Conservation (phyloP, 2,113 vertebrate species). For the Chamaetylas fuelleborni region DNA sequence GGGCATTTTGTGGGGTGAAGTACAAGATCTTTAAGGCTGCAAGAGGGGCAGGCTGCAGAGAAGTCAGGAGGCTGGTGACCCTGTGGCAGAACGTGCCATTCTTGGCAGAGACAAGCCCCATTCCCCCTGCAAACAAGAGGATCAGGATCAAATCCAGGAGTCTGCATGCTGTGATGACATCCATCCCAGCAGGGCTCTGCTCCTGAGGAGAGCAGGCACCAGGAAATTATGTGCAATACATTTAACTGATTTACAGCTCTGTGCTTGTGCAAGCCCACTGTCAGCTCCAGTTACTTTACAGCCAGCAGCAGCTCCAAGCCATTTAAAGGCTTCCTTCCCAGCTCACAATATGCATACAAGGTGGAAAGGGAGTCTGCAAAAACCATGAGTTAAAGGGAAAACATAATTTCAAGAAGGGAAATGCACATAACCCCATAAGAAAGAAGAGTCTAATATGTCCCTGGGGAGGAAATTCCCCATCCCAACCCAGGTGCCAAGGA, state of each 20-base stretch:
- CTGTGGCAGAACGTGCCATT: accelerated
- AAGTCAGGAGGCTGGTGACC: neutral
- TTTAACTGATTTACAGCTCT: constrained; percentile 28
- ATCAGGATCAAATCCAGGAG: neutral
- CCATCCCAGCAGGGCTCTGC: neutral
- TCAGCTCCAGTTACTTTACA: neutral
- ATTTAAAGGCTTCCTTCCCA: neutral
- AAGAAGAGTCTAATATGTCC: neutral
- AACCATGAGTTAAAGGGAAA: neutral
- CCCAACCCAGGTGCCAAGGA: neutral
- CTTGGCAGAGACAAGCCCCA: neutral
- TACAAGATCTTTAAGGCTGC: neutral
- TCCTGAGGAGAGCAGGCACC: neutral
- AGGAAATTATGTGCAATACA: constrained; percentile 33
- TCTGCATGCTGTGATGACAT: neutral
- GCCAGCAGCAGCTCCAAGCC: neutral
- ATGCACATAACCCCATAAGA: neutral
- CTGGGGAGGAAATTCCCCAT: neutral
- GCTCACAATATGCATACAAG: neutral
- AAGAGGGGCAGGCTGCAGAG: neutral
- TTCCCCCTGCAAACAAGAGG: neutral
- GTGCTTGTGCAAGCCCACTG: neutral
- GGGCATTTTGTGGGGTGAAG: neutral
- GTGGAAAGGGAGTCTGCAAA: neutral
- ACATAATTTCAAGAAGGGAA: neutral